Evolutionary conservation across 1,140 invertebrate genomes (phyloP).

Genomic region (Drosophila tsacasi): DNA sequence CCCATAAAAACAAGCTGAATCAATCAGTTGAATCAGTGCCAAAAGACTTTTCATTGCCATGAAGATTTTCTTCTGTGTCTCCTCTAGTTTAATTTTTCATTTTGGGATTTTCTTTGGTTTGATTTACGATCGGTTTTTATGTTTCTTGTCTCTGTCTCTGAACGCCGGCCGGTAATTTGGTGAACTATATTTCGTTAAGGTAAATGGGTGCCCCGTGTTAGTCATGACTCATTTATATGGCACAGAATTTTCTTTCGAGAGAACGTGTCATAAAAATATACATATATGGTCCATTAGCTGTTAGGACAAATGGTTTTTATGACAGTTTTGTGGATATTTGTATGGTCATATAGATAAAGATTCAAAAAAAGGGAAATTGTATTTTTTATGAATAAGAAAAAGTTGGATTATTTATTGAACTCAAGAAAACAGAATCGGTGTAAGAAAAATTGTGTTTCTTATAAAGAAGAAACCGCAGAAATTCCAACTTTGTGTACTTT

Average conservation of each 20-base stretch:
- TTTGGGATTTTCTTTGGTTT: conserved; percentile 29
- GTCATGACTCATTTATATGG: conserved; percentile 50
- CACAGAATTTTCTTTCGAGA: conserved; percentile 4
- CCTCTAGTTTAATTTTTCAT: conserved; percentile 52
- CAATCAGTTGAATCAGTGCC: conserved; percentile 45
- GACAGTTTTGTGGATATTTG: conserved; percentile 33
- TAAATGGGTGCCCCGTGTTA: conserved; percentile 10
- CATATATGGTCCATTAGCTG: conserved; percentile 46
- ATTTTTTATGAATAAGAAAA: not conserved
- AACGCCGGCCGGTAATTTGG: conserved; percentile 77
- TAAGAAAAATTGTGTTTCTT: not conserved
- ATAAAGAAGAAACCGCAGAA: not conserved
- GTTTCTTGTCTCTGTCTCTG: conserved; percentile 43
- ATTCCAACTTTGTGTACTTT: not conserved
- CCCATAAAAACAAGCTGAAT: conserved; percentile 38
- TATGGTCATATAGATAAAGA: conserved; percentile 4
- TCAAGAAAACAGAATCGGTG: too few species aligned
- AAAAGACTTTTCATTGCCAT: conserved; percentile 57
- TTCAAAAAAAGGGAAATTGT: not conserved
- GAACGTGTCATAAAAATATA: conserved; percentile 51
- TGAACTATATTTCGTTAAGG: conserved; percentile 50
- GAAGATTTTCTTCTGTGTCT: conserved; percentile 3
- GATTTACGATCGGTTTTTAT: conserved; percentile 69
- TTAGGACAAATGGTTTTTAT: conserved; percentile 54
- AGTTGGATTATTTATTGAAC: not conserved